Evolutionary conservation across 2,888 invertebrate genomes (phyloP).

Genomic region (Apodemia mormo): DNA sequence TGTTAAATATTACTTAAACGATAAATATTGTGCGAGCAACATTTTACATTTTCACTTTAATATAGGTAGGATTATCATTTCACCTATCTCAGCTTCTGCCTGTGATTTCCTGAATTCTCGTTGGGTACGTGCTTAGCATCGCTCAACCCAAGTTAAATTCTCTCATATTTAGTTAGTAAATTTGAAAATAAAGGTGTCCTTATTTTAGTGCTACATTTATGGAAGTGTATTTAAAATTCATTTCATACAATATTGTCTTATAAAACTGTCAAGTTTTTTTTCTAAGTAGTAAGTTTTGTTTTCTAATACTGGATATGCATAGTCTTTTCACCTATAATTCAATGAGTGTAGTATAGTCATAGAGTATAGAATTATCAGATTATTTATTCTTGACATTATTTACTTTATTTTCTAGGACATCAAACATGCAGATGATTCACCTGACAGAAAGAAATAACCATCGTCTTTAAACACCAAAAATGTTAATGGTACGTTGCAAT

Average conservation of each 20-base stretch:
- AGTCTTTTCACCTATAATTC: too few relatives aligned
- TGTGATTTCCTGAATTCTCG: conserved; percentile 23
- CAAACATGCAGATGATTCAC: too few relatives aligned
- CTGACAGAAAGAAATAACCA: too few relatives aligned
- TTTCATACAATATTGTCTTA: background rate
- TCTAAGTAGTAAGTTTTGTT: too few relatives aligned
- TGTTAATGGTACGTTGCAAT: too few relatives aligned
- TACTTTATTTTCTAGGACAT: too few relatives aligned
- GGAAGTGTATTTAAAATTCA: background rate
- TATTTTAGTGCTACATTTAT: background rate
- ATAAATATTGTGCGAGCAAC: background rate
- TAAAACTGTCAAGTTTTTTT: background rate
- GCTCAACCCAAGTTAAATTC: conserved; percentile 19
- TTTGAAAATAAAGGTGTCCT: background rate
- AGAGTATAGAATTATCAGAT: too few relatives aligned
- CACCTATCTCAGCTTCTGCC: conserved; percentile 20
- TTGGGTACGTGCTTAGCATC: conserved; percentile 24
- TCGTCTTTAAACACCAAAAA: too few relatives aligned
- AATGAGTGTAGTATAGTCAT: too few relatives aligned
- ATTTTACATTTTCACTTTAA: conserved; percentile 16
- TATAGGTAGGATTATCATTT: conserved; percentile 19
- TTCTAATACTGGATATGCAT: background rate
- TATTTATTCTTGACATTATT: too few relatives aligned
- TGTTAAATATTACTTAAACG: too few relatives aligned
- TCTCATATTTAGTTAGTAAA: conserved; percentile 13